A percentile compares a stretch with the other conserved stretches of the same genome.
These are phyloP conservation scores for Drosophila azteca DNA, from an alignment of 1,140 invertebrate genomes.

Conservation along the genomic window DNA sequence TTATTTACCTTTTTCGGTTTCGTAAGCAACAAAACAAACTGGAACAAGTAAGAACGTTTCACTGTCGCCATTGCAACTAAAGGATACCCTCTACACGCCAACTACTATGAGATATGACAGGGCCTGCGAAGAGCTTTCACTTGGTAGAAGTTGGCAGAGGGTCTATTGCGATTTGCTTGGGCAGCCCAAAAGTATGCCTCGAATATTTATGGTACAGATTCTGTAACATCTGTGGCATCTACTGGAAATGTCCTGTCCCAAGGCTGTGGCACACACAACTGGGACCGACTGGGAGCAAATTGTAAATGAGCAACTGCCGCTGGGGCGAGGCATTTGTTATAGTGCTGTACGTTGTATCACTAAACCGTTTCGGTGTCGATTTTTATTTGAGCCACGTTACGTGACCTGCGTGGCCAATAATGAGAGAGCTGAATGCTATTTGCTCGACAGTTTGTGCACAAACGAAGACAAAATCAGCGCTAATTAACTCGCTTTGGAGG, in stretches of 20 bases:
- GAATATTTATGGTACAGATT: too few species aligned
- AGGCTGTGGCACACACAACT: neutral
- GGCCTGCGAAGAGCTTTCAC: too few species aligned
- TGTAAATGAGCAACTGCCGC: constrained; percentile 53
- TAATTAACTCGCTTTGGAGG: constrained; percentile 69
- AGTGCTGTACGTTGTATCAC: constrained; percentile 54
- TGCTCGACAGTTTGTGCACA: constrained; percentile 71
- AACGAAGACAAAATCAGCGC: constrained; percentile 74
- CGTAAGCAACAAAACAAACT: constrained; percentile 69
- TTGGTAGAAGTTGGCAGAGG: too few species aligned
- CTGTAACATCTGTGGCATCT: too few species aligned
- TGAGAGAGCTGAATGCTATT: constrained; percentile 44
- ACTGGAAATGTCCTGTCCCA: too few species aligned
- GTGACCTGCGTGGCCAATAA: constrained; percentile 77
- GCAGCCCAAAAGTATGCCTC: too few species aligned
- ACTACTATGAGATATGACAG: too few species aligned
- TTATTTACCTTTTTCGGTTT: constrained; percentile 81
- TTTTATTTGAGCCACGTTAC: constrained; percentile 71
- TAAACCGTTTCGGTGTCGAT: constrained; percentile 76
- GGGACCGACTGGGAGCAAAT: constrained; percentile 21
- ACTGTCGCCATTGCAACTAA: too few species aligned
- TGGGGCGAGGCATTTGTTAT: constrained; percentile 5
- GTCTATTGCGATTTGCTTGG: too few species aligned
- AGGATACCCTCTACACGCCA: too few species aligned
- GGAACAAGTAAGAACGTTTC: constrained; percentile 1